A percentile compares a stretch with the other conserved stretches of the same genome.
These are phyloP conservation scores for Trichopria drosophilae DNA, from an alignment of 2,888 invertebrate species.

Conservation along the genomic window DNA sequence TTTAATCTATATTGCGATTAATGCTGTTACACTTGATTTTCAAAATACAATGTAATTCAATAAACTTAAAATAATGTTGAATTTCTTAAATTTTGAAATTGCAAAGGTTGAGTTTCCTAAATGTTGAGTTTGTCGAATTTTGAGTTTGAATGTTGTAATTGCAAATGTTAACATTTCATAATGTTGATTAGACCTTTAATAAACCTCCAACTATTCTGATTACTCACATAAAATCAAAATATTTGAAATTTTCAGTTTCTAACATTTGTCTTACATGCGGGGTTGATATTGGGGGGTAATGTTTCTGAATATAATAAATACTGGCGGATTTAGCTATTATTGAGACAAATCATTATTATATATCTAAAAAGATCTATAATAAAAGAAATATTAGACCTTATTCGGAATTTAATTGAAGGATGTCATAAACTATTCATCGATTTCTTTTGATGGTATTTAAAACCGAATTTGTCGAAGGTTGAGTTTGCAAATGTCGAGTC, in stretches of 20 bases:
- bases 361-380: conserved; percentile 11
- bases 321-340: conserved; percentile 16
- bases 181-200: no score
- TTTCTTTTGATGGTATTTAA: conserved; percentile 19
- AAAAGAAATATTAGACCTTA: conserved; percentile 5
- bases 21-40: no score
- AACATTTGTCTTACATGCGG: conserved; percentile 15
- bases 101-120: no score
- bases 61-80: no score
- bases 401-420: conserved; percentile 22
- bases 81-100: no score
- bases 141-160: no score
- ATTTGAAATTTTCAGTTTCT: conserved; percentile 31
- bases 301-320: conserved; percentile 9
- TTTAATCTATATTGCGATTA: no score
- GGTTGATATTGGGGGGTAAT: conserved; percentile 22
- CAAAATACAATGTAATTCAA: no score
- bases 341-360: conserved; percentile 18
- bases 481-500: no score
- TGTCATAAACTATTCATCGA: conserved; percentile 26
- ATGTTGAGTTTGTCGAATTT: no score
- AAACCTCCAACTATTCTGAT: conserved; percentile 31
- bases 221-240: conserved; percentile 15
- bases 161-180: no score
- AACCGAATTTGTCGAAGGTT: no score